phyloP scores from a whole-genome alignment of 2,797 vertebrate genomes.

The Amphiprion clarkii region DNA sequence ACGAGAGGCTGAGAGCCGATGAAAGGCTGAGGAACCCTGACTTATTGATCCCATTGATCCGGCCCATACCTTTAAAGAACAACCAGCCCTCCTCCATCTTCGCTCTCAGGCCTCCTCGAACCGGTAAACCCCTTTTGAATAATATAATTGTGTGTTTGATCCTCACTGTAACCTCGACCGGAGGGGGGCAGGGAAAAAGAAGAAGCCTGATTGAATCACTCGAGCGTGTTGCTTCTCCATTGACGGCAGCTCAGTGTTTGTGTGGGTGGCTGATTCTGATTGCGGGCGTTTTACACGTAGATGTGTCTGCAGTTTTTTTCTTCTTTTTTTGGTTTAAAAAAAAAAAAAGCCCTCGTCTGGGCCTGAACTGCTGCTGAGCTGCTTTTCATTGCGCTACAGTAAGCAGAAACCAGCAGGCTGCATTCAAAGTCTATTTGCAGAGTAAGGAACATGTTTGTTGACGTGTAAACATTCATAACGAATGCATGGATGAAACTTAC shows the following conservation, averaged over 20 bases:
- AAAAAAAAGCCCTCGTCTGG: constrained; percentile 16
- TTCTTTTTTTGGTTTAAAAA: background rate
- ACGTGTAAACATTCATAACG: background rate
- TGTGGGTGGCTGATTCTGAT: constrained; percentile 49
- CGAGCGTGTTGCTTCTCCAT: constrained; percentile 39
- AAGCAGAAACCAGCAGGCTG: constrained; percentile 26
- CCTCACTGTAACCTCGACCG: constrained; percentile 71
- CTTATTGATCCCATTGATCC: constrained; percentile 90
- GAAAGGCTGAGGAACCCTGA: constrained; percentile 88
- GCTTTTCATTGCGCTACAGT: constrained; percentile 47
- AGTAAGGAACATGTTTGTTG: background rate
- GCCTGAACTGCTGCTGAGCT: constrained; percentile 54
- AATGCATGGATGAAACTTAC: too few relatives aligned
- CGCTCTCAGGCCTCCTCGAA: constrained; percentile 57
- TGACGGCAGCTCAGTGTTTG: constrained; percentile 45
- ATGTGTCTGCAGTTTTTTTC: constrained; percentile 59
- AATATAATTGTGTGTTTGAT: constrained; percentile 85
- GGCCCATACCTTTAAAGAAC: constrained; percentile 87
- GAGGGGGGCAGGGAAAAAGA: constrained; percentile 10
- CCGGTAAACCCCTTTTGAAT: constrained; percentile 83
- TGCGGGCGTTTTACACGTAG: constrained; percentile 55
- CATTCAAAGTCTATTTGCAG: constrained; percentile 4
- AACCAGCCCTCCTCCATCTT: constrained; percentile 72
- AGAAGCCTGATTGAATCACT: constrained; percentile 72
- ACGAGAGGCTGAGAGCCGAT: constrained; percentile 82